phyloP scores from a whole-genome alignment of 2,797 vertebrate genomes.

The Poeciliopsis gracilis region DNA sequence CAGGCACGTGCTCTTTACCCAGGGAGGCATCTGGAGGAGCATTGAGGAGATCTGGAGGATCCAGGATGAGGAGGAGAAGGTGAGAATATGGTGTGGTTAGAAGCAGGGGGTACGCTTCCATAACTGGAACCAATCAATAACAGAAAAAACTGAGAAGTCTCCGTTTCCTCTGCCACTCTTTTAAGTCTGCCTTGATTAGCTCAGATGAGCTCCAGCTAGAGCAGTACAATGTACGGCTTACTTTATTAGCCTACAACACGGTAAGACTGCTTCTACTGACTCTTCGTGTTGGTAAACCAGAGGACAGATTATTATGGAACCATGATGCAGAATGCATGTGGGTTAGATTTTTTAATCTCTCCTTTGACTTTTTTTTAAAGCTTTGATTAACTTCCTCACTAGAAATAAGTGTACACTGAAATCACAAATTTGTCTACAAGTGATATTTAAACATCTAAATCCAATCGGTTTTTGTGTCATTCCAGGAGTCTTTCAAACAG shows the following conservation, averaged over 20 bases:
- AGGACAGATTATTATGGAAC: background rate
- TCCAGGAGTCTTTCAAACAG: background rate
- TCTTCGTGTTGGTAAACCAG: background rate
- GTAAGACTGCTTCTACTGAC: background rate
- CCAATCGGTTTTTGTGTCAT: background rate
- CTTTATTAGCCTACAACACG: background rate
- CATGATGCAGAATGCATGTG: background rate
- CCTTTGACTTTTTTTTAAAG: background rate
- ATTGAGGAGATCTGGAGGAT: background rate
- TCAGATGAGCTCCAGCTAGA: background rate
- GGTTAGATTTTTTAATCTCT: background rate
- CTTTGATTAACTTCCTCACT: background rate
- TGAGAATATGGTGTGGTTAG: background rate
- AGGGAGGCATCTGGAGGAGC: background rate
- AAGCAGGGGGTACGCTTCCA: background rate
- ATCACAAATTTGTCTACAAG: background rate
- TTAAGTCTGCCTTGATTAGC: background rate
- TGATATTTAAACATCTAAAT: background rate
- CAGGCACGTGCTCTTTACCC: background rate
- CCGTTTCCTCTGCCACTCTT: background rate
- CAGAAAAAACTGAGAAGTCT: background rate
- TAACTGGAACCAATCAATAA: background rate
- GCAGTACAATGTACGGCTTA: no score
- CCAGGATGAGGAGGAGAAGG: background rate
- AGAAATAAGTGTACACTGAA: background rate